Percentiles rank a stretch among this genome's conserved stretches.
Evolutionary conservation across 2,797 vertebrate genomes (phyloP).

Genomic region (Clarias laeviceps): DNA sequence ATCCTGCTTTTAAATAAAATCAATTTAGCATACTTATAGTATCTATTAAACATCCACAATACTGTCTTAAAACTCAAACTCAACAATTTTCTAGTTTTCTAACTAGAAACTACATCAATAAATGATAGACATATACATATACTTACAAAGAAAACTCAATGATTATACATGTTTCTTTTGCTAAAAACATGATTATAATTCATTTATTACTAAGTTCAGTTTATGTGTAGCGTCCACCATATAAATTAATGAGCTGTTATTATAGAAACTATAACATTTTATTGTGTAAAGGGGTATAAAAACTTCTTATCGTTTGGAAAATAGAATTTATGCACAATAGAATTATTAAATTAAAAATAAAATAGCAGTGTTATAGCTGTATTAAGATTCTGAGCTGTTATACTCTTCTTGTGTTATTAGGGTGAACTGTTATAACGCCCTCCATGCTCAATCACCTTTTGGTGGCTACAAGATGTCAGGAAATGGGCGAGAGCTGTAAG

Average conservation of each 20-base stretch:
- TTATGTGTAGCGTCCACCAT: background rate
- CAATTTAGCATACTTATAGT: background rate
- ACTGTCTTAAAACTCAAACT: background rate
- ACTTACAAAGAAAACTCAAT: background rate
- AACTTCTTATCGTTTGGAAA: background rate
- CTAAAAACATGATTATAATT: background rate
- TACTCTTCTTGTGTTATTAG: constrained; percentile 63
- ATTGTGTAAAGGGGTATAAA: background rate
- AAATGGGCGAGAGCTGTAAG: constrained; percentile 95
- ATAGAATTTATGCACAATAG: background rate
- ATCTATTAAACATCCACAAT: background rate
- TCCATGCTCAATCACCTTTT: constrained; percentile 89
- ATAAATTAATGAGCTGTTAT: background rate
- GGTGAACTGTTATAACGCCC: constrained; percentile 96
- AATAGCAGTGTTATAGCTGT: background rate
- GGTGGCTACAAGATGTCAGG: constrained; percentile 97
- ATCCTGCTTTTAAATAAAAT: background rate
- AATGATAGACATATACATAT: background rate
- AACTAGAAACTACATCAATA: background rate
- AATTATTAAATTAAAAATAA: too few species aligned
- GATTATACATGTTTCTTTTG: background rate
- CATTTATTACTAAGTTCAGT: background rate
- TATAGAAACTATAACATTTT: background rate
- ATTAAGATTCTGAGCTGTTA: background rate
- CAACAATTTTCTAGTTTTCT: too few species aligned